Percentiles rank a stretch among this genome's conserved stretches.
Evolutionary conservation across 2,888 invertebrate species (phyloP).

Genomic region (Eurytoma californica): DNA sequence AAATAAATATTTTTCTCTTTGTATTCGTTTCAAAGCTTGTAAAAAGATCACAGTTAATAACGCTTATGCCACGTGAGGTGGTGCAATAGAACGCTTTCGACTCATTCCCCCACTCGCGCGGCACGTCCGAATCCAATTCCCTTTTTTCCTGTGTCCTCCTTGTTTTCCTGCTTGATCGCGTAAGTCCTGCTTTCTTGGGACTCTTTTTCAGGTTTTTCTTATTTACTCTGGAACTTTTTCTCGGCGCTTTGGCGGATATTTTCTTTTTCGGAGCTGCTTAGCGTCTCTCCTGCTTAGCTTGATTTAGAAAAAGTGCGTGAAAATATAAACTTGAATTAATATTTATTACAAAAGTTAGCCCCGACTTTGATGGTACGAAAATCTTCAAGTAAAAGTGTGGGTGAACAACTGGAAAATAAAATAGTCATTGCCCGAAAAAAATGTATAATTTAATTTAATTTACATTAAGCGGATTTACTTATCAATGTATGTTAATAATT

Average conservation of each 20-base stretch:
- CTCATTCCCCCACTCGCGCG: not conserved
- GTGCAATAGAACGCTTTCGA: conserved; percentile 31
- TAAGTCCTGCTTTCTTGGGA: conserved; percentile 33
- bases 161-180: conserved; percentile 17
- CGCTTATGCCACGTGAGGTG: conserved; percentile 12
- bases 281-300: conserved; percentile 1
- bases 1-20: not conserved
- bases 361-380: no score
- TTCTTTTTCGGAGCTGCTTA: conserved; percentile 1
- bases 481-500: no score
- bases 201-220: conserved; percentile 23
- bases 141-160: not conserved
- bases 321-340: not conserved
- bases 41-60: conserved; percentile 21
- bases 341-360: not conserved
- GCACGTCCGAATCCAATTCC: conserved; percentile 13
- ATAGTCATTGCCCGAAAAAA: no score
- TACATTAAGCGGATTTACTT: no score
- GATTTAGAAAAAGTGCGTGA: not conserved
- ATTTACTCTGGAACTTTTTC: conserved; percentile 40
- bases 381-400: no score
- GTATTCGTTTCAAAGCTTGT: not conserved
- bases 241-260: not conserved
- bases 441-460: no score
- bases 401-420: no score